Percentiles rank a stretch among this genome's conserved stretches.
Conservation (phyloP, 2,888 invertebrate genomes). For the Pollenia amentaria region DNA sequence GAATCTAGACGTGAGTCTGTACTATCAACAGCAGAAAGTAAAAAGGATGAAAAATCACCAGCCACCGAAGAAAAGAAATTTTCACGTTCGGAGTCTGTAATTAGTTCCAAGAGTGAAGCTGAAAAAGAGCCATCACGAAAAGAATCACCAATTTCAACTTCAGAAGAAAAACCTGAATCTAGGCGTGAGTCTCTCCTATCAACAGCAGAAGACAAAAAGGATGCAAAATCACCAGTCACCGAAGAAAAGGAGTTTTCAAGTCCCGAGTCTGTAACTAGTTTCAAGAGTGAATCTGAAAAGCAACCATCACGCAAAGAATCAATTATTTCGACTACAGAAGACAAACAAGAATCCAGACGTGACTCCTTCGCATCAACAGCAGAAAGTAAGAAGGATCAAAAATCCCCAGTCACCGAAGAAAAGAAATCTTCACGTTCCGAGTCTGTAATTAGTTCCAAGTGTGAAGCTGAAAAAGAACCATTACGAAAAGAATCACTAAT, state of each 20-base stretch:
- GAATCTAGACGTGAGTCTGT: slow-evolving; percentile 64
- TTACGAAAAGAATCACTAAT: slow-evolving; percentile 42
- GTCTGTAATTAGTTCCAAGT: slow-evolving; percentile 65
- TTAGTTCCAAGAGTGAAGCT: slow-evolving; percentile 15
- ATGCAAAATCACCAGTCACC: slow-evolving; percentile 44
- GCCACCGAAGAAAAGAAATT: slow-evolving; percentile 74
- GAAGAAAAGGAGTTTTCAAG: slow-evolving; percentile 30
- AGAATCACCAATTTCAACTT: slow-evolving; percentile 53
- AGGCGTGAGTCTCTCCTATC: slow-evolving; percentile 70
- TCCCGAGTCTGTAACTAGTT: no score
- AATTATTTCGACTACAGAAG: not conserved
- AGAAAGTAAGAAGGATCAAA: slow-evolving; percentile 57
- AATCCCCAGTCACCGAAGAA: slow-evolving; percentile 62
- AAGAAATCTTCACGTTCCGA: slow-evolving; percentile 79
- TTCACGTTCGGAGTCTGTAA: slow-evolving; percentile 78
- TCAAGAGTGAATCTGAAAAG: no score
- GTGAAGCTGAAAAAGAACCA: slow-evolving; percentile 18
- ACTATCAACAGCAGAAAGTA: slow-evolving; percentile 60
- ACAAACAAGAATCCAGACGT: slow-evolving; percentile 27
- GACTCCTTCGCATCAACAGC: slow-evolving; percentile 69
- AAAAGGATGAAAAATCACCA: slow-evolving; percentile 60
- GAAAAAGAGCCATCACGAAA: slow-evolving; percentile 45
- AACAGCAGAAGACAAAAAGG: slow-evolving; percentile 60
- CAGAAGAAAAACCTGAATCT: slow-evolving; percentile 58
- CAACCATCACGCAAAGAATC: no score